Conservation (phyloP, 2,797 vertebrate genomes). For the Spinus olivaceus region DNA sequence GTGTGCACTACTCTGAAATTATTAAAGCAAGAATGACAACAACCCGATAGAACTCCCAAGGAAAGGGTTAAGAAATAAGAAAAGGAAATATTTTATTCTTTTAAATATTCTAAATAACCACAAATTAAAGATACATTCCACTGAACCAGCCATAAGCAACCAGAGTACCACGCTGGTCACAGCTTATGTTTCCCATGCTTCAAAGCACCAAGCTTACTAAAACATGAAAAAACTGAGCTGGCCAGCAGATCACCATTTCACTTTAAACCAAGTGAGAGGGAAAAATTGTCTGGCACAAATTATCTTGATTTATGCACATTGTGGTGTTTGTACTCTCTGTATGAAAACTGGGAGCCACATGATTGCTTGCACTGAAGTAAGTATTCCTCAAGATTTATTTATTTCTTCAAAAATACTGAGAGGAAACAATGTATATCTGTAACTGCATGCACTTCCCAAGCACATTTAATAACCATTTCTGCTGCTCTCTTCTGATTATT, state of each 20-base stretch:
- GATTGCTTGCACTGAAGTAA: not conserved
- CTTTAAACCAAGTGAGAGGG: not conserved
- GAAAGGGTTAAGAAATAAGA: not conserved
- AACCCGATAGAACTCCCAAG: not conserved
- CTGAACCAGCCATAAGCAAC: not conserved
- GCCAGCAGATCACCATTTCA: not conserved
- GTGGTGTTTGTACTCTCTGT: not conserved
- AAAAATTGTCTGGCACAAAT: not conserved
- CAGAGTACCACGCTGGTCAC: accelerated
- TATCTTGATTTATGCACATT: not conserved
- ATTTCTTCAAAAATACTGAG: not conserved
- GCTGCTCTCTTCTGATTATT: not conserved
- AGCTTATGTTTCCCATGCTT: not conserved
- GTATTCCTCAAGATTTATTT: not conserved
- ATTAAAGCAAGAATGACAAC: not conserved
- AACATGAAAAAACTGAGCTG: not conserved
- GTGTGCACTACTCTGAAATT: not conserved
- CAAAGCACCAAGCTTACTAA: not conserved
- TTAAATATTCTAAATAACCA: not conserved
- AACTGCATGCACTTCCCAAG: not conserved
- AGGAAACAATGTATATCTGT: not conserved
- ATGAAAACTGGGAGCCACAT: not conserved
- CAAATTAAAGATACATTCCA: not conserved
- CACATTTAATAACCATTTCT: not conserved
- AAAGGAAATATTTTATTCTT: not conserved